Evolutionary conservation across 92 coral and sea anemone species (phyloP), one percentile per base, ranked within the genome.

Genomic region (Zoanthus solanderi): DNA sequence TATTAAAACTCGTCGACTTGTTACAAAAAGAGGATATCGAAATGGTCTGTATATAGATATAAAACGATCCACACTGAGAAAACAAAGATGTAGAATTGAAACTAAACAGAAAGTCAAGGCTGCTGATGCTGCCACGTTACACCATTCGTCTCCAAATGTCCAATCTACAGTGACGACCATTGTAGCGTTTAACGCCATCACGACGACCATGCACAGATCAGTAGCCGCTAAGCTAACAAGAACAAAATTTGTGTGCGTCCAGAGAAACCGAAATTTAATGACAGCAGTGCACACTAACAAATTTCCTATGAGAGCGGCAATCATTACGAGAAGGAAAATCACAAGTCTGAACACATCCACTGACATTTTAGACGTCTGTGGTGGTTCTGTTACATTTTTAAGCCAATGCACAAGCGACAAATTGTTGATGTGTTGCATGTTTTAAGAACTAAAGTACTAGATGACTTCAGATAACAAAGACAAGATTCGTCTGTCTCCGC

Each of bases 11-110:
- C 95, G 82, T 28, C 72, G 87, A 73, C 65, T 86, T 2, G 96
- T 96, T 46, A 96, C 92, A 15, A 91, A 78, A 28, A 84, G 73
- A n/a, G 77, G 89, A 69, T 96, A 96, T 12, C 95, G 90, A 83
- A 96, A 89, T 42, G 98, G 98, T 45, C 87, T 86, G 61, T 90
- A 82, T 34, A 96, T 96, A 5, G 98, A 98, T 14, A 95, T 48
- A 79, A 89, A 96, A 76, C 98, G 98, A 69, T 96, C 98, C 28
- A 96, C 79, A 50, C 98, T 96, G 9, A 96, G 84, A 44, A 88
- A 87, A 56, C 95, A 91, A n/a, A 96, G 87, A 54, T 96, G 98
- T n/a, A 96, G 95, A 17, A 96, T 92, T 5, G 98, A 95, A 17
- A 96, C 88, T 53, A 96, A 89, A 16, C 96, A 87, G 5, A 95